Conservation (phyloP, 2,888 invertebrate species). For the Sesia bembeciformis region DNA sequence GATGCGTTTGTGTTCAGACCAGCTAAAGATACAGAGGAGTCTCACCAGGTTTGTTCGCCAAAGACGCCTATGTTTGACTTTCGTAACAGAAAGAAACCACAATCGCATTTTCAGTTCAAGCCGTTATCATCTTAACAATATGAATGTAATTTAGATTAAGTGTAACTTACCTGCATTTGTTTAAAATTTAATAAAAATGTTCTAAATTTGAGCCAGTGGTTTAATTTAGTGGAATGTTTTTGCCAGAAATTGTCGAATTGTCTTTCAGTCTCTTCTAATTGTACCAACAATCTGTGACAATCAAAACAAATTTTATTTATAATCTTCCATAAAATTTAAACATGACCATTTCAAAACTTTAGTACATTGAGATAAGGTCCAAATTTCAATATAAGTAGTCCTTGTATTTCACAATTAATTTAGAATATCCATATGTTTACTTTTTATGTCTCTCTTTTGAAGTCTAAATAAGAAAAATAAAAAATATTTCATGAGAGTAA, state of each 20-base stretch:
- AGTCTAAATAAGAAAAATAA: too few species aligned
- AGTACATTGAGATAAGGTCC: too few species aligned
- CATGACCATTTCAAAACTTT: neutral
- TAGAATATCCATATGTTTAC: too few species aligned
- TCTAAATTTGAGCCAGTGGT: conserved; percentile 91
- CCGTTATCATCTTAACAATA: conserved; percentile 37
- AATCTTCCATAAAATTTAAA: neutral
- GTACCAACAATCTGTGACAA: conserved; percentile 85
- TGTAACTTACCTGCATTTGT: conserved; percentile 81
- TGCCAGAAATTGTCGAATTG: conserved; percentile 97
- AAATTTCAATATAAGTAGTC: too few species aligned
- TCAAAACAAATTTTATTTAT: conserved; percentile 1
- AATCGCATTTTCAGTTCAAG: conserved; percentile 47
- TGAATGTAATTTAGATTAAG: neutral
- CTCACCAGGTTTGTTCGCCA: conserved; percentile 44
- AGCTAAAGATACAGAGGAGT: conserved; percentile 39
- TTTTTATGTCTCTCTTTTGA: too few species aligned
- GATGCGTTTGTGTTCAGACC: conserved; percentile 57
- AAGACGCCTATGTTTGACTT: conserved; percentile 63
- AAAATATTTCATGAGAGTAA: too few species aligned
- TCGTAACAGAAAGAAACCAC: conserved; percentile 31
- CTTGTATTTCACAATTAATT: too few species aligned
- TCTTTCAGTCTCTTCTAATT: conserved; percentile 94
- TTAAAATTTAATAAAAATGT: conserved; percentile 97
- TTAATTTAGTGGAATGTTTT: conserved; percentile 90